Conservation (phyloP, 2,888 invertebrate species). For the Phytoseiulus persimilis region DNA sequence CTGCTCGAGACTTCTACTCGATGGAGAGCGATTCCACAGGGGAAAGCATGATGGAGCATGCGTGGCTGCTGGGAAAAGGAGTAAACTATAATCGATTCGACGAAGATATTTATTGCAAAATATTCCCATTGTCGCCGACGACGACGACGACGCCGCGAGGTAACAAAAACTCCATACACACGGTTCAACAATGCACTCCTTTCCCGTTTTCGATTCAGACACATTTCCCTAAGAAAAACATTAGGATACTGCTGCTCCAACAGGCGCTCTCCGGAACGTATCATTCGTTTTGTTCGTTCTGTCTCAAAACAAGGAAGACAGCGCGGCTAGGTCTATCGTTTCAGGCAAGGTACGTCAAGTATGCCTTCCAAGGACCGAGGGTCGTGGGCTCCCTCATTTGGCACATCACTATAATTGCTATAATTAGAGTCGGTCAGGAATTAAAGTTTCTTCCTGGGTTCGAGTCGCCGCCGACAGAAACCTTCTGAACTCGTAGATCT, state of each 20-base stretch:
- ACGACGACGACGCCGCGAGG: not conserved
- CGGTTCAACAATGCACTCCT: not conserved
- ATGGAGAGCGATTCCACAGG: no score
- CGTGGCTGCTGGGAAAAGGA: no score
- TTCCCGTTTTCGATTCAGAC: not conserved
- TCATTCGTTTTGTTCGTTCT: not conserved
- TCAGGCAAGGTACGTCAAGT: not conserved
- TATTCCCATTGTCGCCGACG: not conserved
- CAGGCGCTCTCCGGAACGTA: not conserved
- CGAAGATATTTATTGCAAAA: not conserved
- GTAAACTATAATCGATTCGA: not conserved
- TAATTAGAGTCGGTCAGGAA: not conserved
- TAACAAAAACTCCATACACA: not conserved
- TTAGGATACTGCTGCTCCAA: not conserved
- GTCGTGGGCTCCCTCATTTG: not conserved
- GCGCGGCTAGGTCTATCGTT: not conserved
- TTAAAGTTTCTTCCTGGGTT: not conserved
- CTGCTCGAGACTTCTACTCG: no score
- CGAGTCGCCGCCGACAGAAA: not conserved
- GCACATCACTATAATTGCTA: not conserved
- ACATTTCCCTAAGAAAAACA: not conserved
- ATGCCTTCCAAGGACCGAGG: not conserved
- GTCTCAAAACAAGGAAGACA: not conserved
- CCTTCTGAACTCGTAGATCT: not conserved
- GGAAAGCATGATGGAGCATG: no score